These are phyloP conservation scores for Malacoraja senta DNA, from an alignment of 2,797 vertebrate species.

Conservation along the genomic window DNA sequence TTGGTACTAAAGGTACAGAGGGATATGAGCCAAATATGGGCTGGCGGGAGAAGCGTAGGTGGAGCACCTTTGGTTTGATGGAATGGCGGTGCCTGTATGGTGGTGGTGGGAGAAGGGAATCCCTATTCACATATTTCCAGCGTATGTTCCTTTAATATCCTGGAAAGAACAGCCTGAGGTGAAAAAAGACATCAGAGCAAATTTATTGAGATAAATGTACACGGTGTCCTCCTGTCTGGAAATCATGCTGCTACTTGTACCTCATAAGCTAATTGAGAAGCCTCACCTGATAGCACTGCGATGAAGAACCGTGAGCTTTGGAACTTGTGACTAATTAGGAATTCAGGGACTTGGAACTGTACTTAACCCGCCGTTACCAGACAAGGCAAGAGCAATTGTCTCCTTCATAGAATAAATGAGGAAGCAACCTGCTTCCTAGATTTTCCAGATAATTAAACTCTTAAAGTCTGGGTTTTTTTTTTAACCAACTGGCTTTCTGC, in stretches of 20 bases:
- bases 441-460: constrained; percentile 13
- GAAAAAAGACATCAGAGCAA: not conserved
- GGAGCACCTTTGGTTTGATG: no score
- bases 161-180: not conserved
- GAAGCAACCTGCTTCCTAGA: not conserved
- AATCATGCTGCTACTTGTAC: not conserved
- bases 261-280: not conserved
- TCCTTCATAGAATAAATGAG: not conserved
- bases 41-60: no score
- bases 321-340: not conserved
- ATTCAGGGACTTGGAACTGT: not conserved
- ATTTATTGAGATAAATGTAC: constrained; percentile 11
- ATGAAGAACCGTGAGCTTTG: not conserved
- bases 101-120: no score
- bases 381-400: not conserved
- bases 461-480: not conserved
- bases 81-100: no score
- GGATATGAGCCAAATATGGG: no score
- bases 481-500: not conserved
- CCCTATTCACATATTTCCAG: not conserved
- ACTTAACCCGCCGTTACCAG: constrained; percentile 14
- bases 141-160: not conserved
- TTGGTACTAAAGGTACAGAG: no score
- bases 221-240: not conserved
- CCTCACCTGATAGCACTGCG: not conserved